Conservation (phyloP, 2,888 invertebrate species). For the Nesidiocoris tenuis region DNA sequence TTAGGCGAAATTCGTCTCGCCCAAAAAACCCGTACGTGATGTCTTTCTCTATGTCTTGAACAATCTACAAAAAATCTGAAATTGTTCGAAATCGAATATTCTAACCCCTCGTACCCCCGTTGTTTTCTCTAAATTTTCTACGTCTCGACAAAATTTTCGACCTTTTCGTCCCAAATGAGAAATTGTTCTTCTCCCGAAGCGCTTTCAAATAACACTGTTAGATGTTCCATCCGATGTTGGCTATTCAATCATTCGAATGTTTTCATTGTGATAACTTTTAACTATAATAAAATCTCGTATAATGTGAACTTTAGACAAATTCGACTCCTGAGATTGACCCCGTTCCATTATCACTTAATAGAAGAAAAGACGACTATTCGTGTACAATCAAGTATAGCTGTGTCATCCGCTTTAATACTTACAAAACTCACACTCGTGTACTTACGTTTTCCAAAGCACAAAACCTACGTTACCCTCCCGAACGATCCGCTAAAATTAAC, state of each 20-base stretch:
- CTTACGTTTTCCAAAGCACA: neutral
- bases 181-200: slow-evolving; percentile 16
- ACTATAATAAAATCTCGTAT: neutral
- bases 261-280: slow-evolving; percentile 35
- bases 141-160: neutral
- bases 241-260: slow-evolving; percentile 38
- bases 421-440: neutral
- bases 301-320: slow-evolving; percentile 19
- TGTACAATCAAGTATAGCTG: slow-evolving; percentile 42
- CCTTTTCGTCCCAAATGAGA: neutral
- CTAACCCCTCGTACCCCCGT: neutral
- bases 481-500: neutral
- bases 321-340: slow-evolving; percentile 14
- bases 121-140: neutral
- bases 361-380: slow-evolving; percentile 13
- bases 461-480: too few relatives aligned
- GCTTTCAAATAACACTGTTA: slow-evolving; percentile 36
- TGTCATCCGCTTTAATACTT: slow-evolving; percentile 32
- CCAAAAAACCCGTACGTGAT: neutral
- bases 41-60: neutral
- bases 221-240: slow-evolving; percentile 38
- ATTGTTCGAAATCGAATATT: too few relatives aligned
- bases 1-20: neutral
- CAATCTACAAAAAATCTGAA: neutral
- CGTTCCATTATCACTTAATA: slow-evolving; percentile 34